Evolutionary conservation across 2,797 vertebrate species (phyloP), one percentile per base, ranked within the genome.

Genomic region (Danio aesculapii): DNA sequence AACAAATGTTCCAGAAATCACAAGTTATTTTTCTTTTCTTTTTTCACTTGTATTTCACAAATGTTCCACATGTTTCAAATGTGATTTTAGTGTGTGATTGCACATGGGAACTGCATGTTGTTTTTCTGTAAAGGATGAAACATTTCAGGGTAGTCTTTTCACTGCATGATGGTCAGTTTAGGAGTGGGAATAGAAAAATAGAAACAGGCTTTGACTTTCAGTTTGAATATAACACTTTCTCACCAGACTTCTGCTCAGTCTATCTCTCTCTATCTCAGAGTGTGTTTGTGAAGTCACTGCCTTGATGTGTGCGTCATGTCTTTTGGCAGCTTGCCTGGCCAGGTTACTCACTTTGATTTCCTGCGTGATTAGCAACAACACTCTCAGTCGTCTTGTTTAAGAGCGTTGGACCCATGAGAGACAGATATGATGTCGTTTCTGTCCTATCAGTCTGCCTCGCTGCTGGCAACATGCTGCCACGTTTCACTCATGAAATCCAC

Each of bases 361-460:
- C 57, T 79, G 70, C 52, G 44, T 79, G 77, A 71, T 61, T 53
- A 53, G 47, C 47, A 62, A 62, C 67, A 53, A 2, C 77, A 6
- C 4, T 66, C 41, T 76, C 61, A 7, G 41, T 67, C 2, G 53
- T 12, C 7, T 55, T 64, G 39, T 41, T 50, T 71, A 30, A 53
- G 47, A 16, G 2, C 70, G 47, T 61, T 17, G 55, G 30, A 59
- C 12, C 3, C 1, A 8, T 0, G 1, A 16, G 1, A 67, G 43
- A 61, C 21, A 78, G 19, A 30, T 11, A 13, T 6, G 10, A 16
- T 43, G 43, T 39, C 0, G 5, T 49, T 77, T 77, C 43, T 49
- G 16, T 58, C 53, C 19, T 16, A 9, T 68, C 75, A 68, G 52
- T 41, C 75, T 49, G 53, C 39, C 64, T 59, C 41, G 14, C 14